phyloP scores from a whole-genome alignment of 1,140 invertebrate species.

The Anagrus nilaparvatae region DNA sequence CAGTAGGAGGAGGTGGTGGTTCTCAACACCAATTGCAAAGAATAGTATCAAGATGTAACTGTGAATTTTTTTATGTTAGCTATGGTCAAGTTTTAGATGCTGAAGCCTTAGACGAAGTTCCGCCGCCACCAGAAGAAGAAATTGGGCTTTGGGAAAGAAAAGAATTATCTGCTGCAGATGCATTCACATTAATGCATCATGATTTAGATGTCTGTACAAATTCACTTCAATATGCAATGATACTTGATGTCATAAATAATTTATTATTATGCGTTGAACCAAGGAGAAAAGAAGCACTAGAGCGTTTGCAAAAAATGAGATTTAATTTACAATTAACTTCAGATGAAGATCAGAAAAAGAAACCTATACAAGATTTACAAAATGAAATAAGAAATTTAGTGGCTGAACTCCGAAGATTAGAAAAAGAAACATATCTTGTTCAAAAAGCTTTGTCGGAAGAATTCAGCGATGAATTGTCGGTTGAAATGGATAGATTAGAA shows the following conservation, averaged over 20 bases:
- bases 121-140: slow-evolving; percentile 60
- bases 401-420: slow-evolving; percentile 68
- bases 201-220: slow-evolving; percentile 97
- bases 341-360: slow-evolving; percentile 80
- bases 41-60: slow-evolving; percentile 93
- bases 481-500: slow-evolving; percentile 62
- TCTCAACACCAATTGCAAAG: slow-evolving; percentile 68
- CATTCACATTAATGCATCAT: slow-evolving; percentile 96
- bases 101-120: slow-evolving; percentile 51
- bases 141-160: slow-evolving; percentile 61
- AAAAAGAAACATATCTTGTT: slow-evolving; percentile 85
- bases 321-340: slow-evolving; percentile 72
- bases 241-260: slow-evolving; percentile 96
- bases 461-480: slow-evolving; percentile 48
- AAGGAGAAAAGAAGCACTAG: slow-evolving; percentile 81
- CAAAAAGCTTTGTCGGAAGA: slow-evolving; percentile 71
- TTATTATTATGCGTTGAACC: slow-evolving; percentile 93
- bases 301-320: slow-evolving; percentile 80
- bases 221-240: slow-evolving; percentile 89
- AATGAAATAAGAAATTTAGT: slow-evolving; percentile 74
- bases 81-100: slow-evolving; percentile 80
- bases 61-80: slow-evolving; percentile 95
- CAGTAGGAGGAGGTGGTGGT: slow-evolving; percentile 71
- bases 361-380: slow-evolving; percentile 85
- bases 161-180: slow-evolving; percentile 79